Evolutionary conservation across 2,113 vertebrate genomes (phyloP).

Genomic region (Brachirus orientalis): DNA sequence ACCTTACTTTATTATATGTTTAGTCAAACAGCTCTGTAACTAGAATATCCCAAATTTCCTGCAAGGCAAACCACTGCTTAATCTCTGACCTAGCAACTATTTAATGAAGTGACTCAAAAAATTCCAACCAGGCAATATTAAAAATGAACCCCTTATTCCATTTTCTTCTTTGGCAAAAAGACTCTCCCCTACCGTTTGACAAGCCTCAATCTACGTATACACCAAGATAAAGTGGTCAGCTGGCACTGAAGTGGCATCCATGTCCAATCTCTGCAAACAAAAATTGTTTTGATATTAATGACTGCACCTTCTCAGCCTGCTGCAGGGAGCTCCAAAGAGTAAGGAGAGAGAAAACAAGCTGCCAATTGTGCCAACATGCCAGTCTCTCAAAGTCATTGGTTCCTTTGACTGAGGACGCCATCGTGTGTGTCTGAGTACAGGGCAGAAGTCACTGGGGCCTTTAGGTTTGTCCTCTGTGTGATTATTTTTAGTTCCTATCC

Average conservation of each 20-base stretch:
- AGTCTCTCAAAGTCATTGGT: conserved; percentile 58
- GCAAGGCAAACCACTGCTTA: conserved; percentile 60
- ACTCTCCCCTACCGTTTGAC: conserved; percentile 16
- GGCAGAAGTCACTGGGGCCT: conserved; percentile 31
- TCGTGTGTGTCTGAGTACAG: neutral
- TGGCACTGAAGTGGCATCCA: too few species aligned
- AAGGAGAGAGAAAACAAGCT: conserved; percentile 24
- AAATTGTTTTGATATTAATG: conserved; percentile 53
- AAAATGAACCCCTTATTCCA: too few species aligned
- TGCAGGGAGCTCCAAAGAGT: conserved; percentile 19
- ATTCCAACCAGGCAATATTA: conserved; percentile 22
- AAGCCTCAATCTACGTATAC: conserved; percentile 28
- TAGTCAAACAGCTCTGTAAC: conserved; percentile 51
- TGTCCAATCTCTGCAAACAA: too few species aligned
- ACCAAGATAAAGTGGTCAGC: conserved; percentile 51
- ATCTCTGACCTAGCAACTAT: conserved; percentile 38
- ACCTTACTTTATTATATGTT: conserved; percentile 67
- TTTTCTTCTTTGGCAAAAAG: conserved; percentile 40
- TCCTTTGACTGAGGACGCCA: conserved; percentile 52
- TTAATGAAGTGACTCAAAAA: conserved; percentile 23
- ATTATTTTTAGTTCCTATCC: conserved; percentile 64
- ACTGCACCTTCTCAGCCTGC: conserved; percentile 8
- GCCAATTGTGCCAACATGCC: conserved; percentile 51
- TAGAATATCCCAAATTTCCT: conserved; percentile 63
- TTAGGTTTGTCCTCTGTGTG: conserved; percentile 44